A percentile compares a stretch with the other conserved stretches of the same genome.
phyloP scores from a whole-genome alignment of 92 coral and sea anemone species.

The Palythoa grandiflora region DNA sequence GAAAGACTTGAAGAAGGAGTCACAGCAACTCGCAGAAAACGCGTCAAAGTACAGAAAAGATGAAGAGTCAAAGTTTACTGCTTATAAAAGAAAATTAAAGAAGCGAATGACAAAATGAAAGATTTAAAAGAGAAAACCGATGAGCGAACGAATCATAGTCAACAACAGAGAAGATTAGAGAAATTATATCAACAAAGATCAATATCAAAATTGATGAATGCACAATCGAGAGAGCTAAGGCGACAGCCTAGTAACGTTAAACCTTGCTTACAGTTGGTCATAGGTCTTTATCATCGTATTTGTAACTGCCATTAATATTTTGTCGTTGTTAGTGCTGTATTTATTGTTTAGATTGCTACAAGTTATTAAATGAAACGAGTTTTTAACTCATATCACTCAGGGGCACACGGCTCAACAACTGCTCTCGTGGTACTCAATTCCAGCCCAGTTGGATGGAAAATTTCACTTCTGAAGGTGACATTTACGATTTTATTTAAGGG shows the following conservation, averaged over 20 bases:
- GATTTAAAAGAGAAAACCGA: no score
- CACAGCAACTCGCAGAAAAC: no score
- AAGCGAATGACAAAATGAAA: no score
- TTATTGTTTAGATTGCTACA: neutral
- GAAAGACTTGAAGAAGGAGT: no score
- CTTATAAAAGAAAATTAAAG: no score
- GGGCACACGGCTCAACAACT: conserved; percentile 26
- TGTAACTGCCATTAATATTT: neutral
- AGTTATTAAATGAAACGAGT: neutral
- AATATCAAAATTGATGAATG: no score
- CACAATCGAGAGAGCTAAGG: neutral
- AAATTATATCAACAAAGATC: no score
- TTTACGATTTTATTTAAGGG: neutral
- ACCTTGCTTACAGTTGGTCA: conserved; percentile 2
- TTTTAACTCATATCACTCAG: neutral
- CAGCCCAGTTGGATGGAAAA: conserved; percentile 24
- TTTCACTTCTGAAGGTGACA: conserved; percentile 11
- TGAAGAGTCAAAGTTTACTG: no score
- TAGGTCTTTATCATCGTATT: neutral
- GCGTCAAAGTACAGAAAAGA: no score
- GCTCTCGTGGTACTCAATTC: conserved; percentile 1
- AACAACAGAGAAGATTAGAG: no score
- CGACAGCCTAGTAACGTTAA: neutral
- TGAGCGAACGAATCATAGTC: no score
- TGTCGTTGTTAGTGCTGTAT: conserved; percentile 14